Percentiles rank a stretch among this genome's conserved stretches.
phyloP scores from a whole-genome alignment of 2,797 vertebrate genomes.

The Gastrophryne carolinensis region DNA sequence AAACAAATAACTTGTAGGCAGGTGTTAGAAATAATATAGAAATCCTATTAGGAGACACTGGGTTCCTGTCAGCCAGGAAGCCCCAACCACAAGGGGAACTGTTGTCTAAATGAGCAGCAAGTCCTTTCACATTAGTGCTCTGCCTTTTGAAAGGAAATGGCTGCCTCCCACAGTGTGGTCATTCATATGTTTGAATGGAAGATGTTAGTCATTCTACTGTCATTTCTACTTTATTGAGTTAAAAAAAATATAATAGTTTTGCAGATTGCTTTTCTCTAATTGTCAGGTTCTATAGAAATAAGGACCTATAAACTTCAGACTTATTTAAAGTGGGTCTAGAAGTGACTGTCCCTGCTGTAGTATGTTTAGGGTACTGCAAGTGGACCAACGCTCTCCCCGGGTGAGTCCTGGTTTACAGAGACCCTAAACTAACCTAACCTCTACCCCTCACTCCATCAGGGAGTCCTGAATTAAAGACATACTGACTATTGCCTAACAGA shows the following conservation, averaged over 20 bases:
- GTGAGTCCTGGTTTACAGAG: too few relatives aligned
- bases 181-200: conserved; percentile 75
- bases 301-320: too few relatives aligned
- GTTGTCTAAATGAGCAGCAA: conserved; percentile 72
- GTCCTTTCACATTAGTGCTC: conserved; percentile 76
- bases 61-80: conserved; percentile 77
- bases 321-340: too few relatives aligned
- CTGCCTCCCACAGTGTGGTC: conserved; percentile 66
- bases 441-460: too few relatives aligned
- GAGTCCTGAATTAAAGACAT: too few relatives aligned
- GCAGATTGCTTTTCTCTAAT: too few relatives aligned
- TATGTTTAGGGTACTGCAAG: too few relatives aligned
- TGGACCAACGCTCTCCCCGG: too few relatives aligned
- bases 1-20: conserved; percentile 86
- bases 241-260: neutral
- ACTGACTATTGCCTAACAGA: too few relatives aligned
- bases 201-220: conserved; percentile 46
- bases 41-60: conserved; percentile 78
- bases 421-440: too few relatives aligned
- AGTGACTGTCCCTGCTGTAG: too few relatives aligned
- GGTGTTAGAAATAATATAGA: conserved; percentile 85
- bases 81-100: conserved; percentile 72
- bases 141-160: conserved; percentile 80
- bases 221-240: neutral
- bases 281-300: too few relatives aligned